A percentile compares a stretch with the other conserved stretches of the same genome.
Evolutionary conservation across 1,140 invertebrate species (phyloP).

Genomic region (Dolichoris vasculosae): DNA sequence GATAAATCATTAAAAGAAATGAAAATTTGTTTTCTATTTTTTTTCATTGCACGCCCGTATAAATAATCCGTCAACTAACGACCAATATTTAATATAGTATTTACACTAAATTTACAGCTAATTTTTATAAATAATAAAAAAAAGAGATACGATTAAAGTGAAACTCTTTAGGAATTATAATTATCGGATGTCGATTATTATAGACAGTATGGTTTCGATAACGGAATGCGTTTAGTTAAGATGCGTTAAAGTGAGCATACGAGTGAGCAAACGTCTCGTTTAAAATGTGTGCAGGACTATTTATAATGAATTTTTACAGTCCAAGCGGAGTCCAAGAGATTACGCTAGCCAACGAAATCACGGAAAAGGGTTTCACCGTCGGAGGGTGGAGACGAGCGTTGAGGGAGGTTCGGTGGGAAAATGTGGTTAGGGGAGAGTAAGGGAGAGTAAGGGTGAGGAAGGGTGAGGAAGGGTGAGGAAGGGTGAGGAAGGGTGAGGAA

Average conservation of each 20-base stretch:
- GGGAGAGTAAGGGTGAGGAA: too few relatives aligned
- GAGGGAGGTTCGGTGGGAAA: too few relatives aligned
- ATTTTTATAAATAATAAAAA: background rate
- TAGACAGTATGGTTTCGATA: background rate
- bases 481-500: background rate
- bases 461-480: background rate
- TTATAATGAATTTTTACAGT: background rate
- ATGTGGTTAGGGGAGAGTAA: too few relatives aligned
- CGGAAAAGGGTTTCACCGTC: background rate
- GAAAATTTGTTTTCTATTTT: too few relatives aligned
- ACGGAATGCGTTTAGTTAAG: background rate
- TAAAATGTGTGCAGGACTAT: background rate
- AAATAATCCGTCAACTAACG: too few relatives aligned
- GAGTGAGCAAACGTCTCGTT: background rate
- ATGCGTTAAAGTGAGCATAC: background rate
- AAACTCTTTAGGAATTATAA: background rate
- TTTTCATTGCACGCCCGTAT: too few relatives aligned
- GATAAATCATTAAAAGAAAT: too few relatives aligned
- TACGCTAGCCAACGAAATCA: background rate
- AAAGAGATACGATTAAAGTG: background rate
- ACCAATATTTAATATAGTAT: too few relatives aligned
- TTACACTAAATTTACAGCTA: too few relatives aligned
- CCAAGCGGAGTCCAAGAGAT: background rate
- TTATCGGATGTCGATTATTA: background rate
- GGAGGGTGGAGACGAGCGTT: background rate